Evolutionary conservation across 2,888 invertebrate species (phyloP), one percentile per base, ranked within the genome.

Genomic region (Thalpophila matura): DNA sequence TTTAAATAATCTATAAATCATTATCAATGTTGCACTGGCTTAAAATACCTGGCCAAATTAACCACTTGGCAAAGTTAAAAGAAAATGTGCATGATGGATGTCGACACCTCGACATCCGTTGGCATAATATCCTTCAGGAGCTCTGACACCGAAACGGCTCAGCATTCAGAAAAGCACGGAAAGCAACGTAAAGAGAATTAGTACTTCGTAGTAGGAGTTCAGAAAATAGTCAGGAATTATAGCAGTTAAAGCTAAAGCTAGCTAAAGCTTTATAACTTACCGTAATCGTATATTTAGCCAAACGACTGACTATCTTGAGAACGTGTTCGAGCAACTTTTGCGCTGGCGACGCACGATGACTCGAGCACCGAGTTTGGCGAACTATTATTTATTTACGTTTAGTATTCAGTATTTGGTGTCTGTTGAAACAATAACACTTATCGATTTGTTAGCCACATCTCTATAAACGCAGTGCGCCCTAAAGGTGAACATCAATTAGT

Each of bases 101-200:
- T n/a, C 18, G 54, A 12, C 35, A 50, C 9, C 4, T 10, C 24
- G 12, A 54, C 3, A 16, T 14, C n/a, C n/a, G n/a, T n/a, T n/a
- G n/a, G n/a, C n/a, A n/a, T n/a, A n/a, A n/a, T n/a, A n/a, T n/a
- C 20, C 16, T 31, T 29, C 18, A 6, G 18, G 5, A 26, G 20
- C 24, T 35, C 46, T 12, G n/a, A 26, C n/a, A 66, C 18, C 31
- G 33, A 40, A 50, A 50, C 35, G 16, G 7, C 20, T 5, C 27
- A 10, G 37, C 27, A 43, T 46, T 51, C 42, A 65, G 35, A 66
- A n/a, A n/a, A n/a, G n/a, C n/a, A 46, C 18, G 16, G 10, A 9
- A 3, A 18, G 22, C 22, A 14, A 37, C 6, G 3, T n/a, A n/a
- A n/a, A n/a, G n/a, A n/a, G n/a, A n/a, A n/a, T n/a, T n/a, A n/a